Conservation (phyloP, 2,888 invertebrate genomes). For the Drosophila merina region DNA sequence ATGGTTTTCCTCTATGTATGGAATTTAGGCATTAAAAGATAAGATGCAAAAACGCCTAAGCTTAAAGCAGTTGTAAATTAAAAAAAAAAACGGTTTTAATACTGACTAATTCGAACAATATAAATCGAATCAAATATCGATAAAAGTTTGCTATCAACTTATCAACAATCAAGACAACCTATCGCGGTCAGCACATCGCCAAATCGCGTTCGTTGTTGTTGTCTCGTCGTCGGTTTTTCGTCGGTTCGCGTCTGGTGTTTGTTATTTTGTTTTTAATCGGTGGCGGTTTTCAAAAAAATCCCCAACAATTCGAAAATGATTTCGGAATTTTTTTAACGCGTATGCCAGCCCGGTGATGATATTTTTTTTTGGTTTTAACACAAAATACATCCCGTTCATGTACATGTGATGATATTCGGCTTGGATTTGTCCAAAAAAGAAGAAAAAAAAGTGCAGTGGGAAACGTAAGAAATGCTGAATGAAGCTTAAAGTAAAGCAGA, state of each 20-base stretch:
- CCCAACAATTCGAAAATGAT: no score
- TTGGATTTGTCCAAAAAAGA: background rate
- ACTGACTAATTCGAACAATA: no score
- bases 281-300: background rate
- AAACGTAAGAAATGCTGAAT: constrained; percentile 59
- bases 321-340: no score
- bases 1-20: no score
- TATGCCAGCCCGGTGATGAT: background rate
- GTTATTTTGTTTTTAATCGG: constrained; percentile 1
- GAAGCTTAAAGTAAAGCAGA: constrained; percentile 73
- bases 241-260: background rate
- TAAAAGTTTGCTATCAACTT: no score
- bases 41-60: no score
- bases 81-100: no score
- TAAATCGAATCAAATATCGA: no score
- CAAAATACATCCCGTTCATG: background rate
- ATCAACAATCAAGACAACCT: no score
- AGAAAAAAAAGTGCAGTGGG: constrained; percentile 14
- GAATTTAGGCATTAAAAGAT: no score
- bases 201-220: background rate
- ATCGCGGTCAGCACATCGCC: no score
- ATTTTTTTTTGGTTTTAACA: background rate
- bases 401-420: constrained; percentile 1
- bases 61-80: no score
- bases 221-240: background rate